These are phyloP conservation scores for Bostrychus sinensis DNA, from an alignment of 2,113 vertebrate species.

Conservation along the genomic window DNA sequence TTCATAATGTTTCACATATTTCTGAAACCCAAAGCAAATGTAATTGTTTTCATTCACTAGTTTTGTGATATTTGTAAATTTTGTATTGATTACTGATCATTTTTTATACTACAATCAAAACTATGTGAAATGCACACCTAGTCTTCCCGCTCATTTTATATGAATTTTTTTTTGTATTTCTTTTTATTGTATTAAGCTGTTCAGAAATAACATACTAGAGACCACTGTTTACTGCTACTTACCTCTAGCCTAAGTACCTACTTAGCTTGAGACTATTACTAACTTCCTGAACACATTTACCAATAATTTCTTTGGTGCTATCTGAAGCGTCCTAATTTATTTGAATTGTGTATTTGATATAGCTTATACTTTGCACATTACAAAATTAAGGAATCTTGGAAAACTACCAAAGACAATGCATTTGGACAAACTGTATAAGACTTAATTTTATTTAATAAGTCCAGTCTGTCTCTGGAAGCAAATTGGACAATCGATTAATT, in stretches of 20 bases:
- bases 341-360: conserved; percentile 6
- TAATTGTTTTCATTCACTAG: conserved; percentile 25
- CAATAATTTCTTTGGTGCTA: conserved; percentile 47
- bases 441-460: neutral
- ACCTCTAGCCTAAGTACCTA: too few relatives aligned
- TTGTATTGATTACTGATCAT: conserved; percentile 24
- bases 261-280: neutral
- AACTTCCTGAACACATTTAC: neutral
- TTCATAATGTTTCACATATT: neutral
- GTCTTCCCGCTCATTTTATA: too few relatives aligned
- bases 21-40: conserved; percentile 5
- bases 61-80: conserved; percentile 44
- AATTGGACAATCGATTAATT: neutral
- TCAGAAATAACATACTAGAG: neutral
- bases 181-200: neutral
- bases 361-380: conserved; percentile 24
- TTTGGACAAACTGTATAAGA: conserved; percentile 8
- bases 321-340: conserved; percentile 28
- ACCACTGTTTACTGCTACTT: neutral
- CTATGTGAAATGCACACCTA: too few relatives aligned
- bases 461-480: neutral
- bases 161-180: neutral
- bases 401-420: conserved; percentile 33
- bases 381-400: neutral
- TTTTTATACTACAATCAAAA: conserved; percentile 1